Evolutionary conservation across 1,140 invertebrate genomes (phyloP), one percentile per base, ranked within the genome.

Genomic region (Schlechtendalia chinensis): DNA sequence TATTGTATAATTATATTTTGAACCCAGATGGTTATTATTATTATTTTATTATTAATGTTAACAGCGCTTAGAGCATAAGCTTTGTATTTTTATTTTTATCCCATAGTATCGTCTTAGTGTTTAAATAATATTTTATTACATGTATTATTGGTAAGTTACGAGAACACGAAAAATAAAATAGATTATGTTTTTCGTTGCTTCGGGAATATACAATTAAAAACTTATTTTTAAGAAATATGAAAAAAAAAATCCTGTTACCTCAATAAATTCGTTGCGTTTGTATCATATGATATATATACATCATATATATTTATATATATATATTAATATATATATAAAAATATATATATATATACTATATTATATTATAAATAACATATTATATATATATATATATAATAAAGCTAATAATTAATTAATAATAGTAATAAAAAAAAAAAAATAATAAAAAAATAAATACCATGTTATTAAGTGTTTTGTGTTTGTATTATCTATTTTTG

Each of bases 401-500:
- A 58, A 79, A 61, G 39, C 39, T 79, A 61, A 77, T 77, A 17
- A 61, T 77, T 69, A 22, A 61, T 61, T 61, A 77, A 45, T 59
- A 77, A 45, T 59, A 45, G n/a, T n/a, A 56, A 77, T 58, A 75
- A 56, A 75, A 75, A 54, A 75, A 56, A 59, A 32, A 53, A n/a
- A 79, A 63, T 47, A 12, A 50, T 50, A 50, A 12, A 50, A 6
- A 50, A 12, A 79, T 63, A 79, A 63, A 79, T 79, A 79, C 75
- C 75, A 79, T 79, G 58, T 63, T 63, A 79, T 79, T 79, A 79
- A 79, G 75, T 79, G 75, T 79, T 75, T 79, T 79, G 75, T 79
- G 75, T 79, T 79, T 79, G 75, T 79, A 79, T 79, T 79, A 79
- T 79, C 75, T 79, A 79, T 79, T 79, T 79, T 79, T 79, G 75